Conservation (phyloP, 2,888 invertebrate genomes). For the Neria commutata region DNA sequence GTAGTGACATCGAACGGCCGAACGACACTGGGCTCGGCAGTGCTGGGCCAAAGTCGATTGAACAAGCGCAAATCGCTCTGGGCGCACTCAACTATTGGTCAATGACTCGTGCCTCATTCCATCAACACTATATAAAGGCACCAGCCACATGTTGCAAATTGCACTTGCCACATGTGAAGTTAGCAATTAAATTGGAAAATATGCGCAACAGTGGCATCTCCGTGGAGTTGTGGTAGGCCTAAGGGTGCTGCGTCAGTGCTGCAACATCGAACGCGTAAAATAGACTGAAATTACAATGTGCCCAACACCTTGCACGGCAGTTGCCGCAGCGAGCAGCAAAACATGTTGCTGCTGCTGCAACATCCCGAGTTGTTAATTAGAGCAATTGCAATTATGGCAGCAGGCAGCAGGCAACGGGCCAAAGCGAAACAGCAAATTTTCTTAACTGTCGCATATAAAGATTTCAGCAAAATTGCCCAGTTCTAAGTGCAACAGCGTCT, state of each 20-base stretch:
- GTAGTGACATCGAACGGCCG: too few species aligned
- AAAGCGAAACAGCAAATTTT: slow-evolving; percentile 9
- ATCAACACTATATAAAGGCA: not conserved
- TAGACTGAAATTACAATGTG: slow-evolving; percentile 19
- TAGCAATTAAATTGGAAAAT: slow-evolving; percentile 5
- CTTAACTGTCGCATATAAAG: slow-evolving; percentile 15
- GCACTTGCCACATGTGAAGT: slow-evolving; percentile 7
- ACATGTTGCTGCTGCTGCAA: not conserved
- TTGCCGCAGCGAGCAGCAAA: not conserved
- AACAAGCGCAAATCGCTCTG: too few species aligned
- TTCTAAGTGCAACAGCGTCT: not conserved
- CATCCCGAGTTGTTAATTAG: slow-evolving; percentile 18
- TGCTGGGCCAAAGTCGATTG: too few species aligned
- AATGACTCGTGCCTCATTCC: too few species aligned
- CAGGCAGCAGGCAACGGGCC: not conserved
- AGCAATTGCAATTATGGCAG: slow-evolving; percentile 10
- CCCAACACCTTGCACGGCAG: slow-evolving; percentile 15
- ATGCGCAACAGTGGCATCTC: too few species aligned
- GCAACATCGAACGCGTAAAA: not conserved
- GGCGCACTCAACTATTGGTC: too few species aligned
- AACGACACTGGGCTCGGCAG: too few species aligned
- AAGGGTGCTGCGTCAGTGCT: not conserved
- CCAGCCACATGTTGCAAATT: slow-evolving; percentile 12
- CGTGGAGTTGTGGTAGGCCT: too few species aligned
- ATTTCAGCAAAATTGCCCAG: not conserved